These are phyloP conservation scores for Tragelaphus scriptus DNA, from an alignment of 2,113 vertebrate species.

Conservation along the genomic window DNA sequence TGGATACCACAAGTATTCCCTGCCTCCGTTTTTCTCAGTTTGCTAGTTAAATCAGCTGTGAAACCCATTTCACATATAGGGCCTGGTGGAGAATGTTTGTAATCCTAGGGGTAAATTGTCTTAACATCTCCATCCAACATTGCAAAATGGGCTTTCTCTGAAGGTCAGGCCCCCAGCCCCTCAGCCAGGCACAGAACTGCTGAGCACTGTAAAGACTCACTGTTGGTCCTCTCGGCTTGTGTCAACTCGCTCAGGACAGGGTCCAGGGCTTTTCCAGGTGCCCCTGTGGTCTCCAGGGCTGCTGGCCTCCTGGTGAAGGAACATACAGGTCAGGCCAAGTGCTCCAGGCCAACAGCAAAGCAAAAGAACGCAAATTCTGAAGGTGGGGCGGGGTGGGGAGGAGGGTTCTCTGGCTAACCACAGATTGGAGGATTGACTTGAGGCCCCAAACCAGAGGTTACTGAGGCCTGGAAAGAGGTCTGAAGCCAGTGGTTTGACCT, in stretches of 20 bases:
- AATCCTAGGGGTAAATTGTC: background rate
- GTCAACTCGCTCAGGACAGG: background rate
- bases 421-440: background rate
- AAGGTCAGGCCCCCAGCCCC: background rate
- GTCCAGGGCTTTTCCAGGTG: background rate
- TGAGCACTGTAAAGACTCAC: background rate
- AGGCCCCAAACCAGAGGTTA: background rate
- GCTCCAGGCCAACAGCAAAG: background rate
- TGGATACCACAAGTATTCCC: background rate
- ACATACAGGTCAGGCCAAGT: background rate
- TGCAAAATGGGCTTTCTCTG: background rate
- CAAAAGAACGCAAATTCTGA: background rate
- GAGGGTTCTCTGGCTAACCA: background rate
- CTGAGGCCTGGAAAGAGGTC: background rate
- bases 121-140: background rate
- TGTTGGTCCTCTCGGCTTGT: background rate
- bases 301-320: background rate
- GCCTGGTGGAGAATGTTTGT: background rate
- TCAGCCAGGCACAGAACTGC: background rate
- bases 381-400: background rate
- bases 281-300: background rate
- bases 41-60: background rate
- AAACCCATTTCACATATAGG: background rate
- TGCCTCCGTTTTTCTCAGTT: background rate
- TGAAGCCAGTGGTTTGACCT: background rate